Base-by-base conservation (phyloP, 2,888 invertebrate species). In the Drosophila fulvimacula region DNA sequence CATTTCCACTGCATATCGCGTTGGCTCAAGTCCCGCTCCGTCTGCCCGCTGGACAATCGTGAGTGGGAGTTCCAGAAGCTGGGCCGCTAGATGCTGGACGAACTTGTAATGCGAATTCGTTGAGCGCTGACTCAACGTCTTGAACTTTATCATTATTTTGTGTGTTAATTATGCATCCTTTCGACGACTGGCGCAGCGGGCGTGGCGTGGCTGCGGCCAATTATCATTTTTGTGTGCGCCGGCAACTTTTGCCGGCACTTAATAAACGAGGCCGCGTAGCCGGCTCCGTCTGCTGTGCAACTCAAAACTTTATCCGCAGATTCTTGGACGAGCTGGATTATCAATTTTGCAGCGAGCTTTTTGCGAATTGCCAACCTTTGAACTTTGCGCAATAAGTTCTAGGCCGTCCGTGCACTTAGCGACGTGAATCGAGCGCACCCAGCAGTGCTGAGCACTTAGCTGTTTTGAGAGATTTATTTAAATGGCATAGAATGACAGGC, bases 41-140 rank as follows among this genome's bases (percentile, higher is more conserved):
- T 99, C 38, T 99, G 99, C 92, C 99, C 99, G 5, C 93, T 99
- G 87, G 99, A 99, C 93, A 99, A 99, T 93, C 96, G 99, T 93
- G 99, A 99, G 93, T 99, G 99, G 99, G 99, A 99, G 93, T 99
- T 99, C 94, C 99, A 99, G 93, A 99, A 99, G 96, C 99, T 95
- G 93, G 96, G 95, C 17, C 91, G 88, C 19, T 91, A 88, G 70
- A 27, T 17, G 34, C 62, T 3, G 30, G 24, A 9, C 11, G 30
- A 42, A 52, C 42, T 61, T 79, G 68, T 69, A 75, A 76, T 69
- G 73, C 59, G 70, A 73, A 77, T 71, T 72, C 77, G 51, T 79
- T 69, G 61, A 30, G 4, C 70, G 86, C 73, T 71, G 87, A 71
- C 70, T 77, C 80, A 63, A 48, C 87, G 76, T 70, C 69, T 62